Percentiles rank a stretch among this genome's conserved stretches.
Conservation (phyloP, 2,113 vertebrate species). For the Ageneiosus marmoratus region DNA sequence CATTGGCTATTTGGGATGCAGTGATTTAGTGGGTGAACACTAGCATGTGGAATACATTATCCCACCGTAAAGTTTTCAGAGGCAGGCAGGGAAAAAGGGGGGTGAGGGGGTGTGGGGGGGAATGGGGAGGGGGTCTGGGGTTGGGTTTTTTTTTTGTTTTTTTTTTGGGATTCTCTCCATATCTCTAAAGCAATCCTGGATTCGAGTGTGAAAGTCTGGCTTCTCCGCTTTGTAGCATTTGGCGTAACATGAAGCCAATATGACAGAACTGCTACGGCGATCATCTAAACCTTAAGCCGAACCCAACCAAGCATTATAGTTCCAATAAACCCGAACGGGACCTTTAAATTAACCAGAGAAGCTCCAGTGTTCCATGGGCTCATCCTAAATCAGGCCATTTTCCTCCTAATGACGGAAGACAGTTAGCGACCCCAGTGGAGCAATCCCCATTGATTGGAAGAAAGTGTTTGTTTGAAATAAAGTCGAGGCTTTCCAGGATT, state of each 20-base stretch:
- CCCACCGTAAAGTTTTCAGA: constrained; percentile 53
- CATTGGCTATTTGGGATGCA: constrained; percentile 52
- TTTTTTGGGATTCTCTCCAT: constrained; percentile 35
- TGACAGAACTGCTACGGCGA: constrained; percentile 31
- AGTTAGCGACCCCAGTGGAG: constrained; percentile 64
- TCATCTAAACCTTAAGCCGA: constrained; percentile 32
- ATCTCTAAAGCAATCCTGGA: constrained; percentile 30
- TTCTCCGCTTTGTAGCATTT: constrained; percentile 24
- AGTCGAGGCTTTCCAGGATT: constrained; percentile 69
- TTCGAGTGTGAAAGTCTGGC: constrained; percentile 45
- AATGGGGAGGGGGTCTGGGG: background rate
- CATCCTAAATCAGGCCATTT: constrained; percentile 69
- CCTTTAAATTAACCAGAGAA: constrained; percentile 25
- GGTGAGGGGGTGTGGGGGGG: background rate
- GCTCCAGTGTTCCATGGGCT: constrained; percentile 57
- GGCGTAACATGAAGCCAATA: constrained; percentile 26
- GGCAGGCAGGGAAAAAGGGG: background rate
- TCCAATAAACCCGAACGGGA: constrained; percentile 9
- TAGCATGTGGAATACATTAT: constrained; percentile 62
- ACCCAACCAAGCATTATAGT: constrained; percentile 31
- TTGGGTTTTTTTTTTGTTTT: background rate
- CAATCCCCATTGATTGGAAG: constrained; percentile 72
- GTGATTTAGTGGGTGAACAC: constrained; percentile 54
- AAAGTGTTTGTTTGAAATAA: constrained; percentile 74
- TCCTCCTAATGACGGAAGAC: constrained; percentile 71